Base-by-base conservation (phyloP, 2,113 vertebrate species). In the Psittacara wagleri region DNA sequence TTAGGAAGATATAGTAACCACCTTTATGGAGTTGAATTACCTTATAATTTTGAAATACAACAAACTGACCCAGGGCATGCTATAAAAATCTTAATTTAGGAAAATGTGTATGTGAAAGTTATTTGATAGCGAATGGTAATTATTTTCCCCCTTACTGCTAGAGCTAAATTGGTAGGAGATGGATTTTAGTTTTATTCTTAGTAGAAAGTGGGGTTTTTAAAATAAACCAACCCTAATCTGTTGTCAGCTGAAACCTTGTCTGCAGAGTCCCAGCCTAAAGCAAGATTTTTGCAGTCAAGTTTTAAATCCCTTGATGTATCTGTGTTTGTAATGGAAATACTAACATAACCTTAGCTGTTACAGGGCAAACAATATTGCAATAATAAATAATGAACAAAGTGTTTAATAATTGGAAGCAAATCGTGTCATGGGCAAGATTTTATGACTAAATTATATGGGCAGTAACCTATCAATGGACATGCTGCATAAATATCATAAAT, bases 331-430 rank as follows among this genome's bases (percentile, higher is more conserved):
- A 88, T 94, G 75, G 80, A 92, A 97, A 97, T 95, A 72, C 19
- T 95, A 95, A 97, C 87, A 94, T 88, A 91, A 96, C 83, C 90
- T 95, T 94, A 69, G 74, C 81, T 4, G 17, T 90, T 92, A 48
- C 35, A 96, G 86, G 77, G 91, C 92, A 95, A 95, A 81, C 54
- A 94, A 82, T 85, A 77, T 91, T 91, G 55, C 22, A n/a, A 83
- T 95, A 93, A 96, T 94, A 96, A 97, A 77, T 95, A 97, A 93
- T 69, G 88, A 92, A 84, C 37, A 96, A 96, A 95, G 85, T 91
- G 75, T 63, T 93, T 95, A 89, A 96, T 86, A 90, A 86, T 94
- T 96, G 83, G 72, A 95, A 86, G 64, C 61, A 95, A 95, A 95
- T 94, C 67, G 81, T 88, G 85, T 92, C 83, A 57, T 63, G 46